Evolutionary conservation across 2,797 vertebrate genomes (phyloP).

Genomic region (Pipistrellus pipistrellus): DNA sequence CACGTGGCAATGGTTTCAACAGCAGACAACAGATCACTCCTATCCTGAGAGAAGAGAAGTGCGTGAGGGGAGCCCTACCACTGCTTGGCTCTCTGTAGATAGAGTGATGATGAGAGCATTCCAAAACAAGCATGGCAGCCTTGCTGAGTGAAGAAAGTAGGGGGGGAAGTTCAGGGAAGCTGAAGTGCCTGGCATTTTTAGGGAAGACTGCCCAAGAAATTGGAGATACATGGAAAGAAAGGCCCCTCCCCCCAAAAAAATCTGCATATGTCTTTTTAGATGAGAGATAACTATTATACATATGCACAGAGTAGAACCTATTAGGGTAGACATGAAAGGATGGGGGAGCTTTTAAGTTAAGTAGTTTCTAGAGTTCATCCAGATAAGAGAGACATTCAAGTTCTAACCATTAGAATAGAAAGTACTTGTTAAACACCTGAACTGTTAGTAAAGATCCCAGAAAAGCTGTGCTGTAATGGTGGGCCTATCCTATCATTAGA

Average conservation of each 20-base stretch:
- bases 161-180: not conserved
- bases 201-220: not conserved
- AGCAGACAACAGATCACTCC: not conserved
- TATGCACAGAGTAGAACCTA: not conserved
- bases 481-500: not conserved
- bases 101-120: not conserved
- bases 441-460: not conserved
- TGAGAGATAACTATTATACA: not conserved
- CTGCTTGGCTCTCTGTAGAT: not conserved
- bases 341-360: not conserved
- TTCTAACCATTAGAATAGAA: not conserved
- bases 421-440: not conserved
- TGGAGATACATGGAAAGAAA: not conserved
- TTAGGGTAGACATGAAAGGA: not conserved
- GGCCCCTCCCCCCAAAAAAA: not conserved
- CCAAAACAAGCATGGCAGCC: not conserved
- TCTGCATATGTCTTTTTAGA: not conserved
- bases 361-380: not conserved
- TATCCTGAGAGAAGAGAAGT: not conserved
- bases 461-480: not conserved
- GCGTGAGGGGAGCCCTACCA: not conserved
- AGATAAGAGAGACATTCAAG: not conserved
- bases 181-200: not conserved
- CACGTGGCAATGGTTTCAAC: not conserved
- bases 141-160: not conserved